A percentile compares a stretch with the other conserved stretches of the same genome.
These are phyloP conservation scores for Otolemur crassicaudatus DNA, from an alignment of 2,797 vertebrate species.

Conservation along the genomic window DNA sequence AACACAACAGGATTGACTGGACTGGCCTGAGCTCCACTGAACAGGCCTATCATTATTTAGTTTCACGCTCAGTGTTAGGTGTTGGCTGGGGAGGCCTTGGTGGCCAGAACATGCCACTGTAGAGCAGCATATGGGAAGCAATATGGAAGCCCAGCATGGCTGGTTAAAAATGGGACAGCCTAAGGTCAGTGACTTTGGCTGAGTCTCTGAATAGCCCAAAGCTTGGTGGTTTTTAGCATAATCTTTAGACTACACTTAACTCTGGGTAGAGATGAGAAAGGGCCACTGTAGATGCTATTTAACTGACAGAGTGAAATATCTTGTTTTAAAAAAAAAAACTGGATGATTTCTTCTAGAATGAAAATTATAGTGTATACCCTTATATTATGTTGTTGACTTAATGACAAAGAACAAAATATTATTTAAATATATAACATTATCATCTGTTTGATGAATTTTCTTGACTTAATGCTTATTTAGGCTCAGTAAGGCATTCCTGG, in stretches of 20 bases:
- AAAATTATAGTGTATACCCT: neutral
- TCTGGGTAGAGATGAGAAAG: neutral
- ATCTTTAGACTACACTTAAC: neutral
- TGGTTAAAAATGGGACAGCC: constrained; percentile 63
- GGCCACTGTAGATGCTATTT: neutral
- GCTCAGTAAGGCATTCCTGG: neutral
- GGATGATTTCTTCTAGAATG: constrained; percentile 27
- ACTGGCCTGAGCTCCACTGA: neutral
- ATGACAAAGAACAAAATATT: constrained; percentile 13
- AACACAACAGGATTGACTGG: neutral
- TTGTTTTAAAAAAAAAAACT: neutral
- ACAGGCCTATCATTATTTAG: constrained; percentile 39
- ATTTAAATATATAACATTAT: constrained; percentile 41
- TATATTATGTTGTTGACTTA: constrained; percentile 23
- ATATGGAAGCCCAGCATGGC: constrained; percentile 61
- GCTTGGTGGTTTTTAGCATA: constrained; percentile 19
- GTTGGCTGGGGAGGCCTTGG: neutral
- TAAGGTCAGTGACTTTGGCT: constrained; percentile 57
- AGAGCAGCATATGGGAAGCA: constrained; percentile 70
- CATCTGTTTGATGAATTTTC: constrained; percentile 19
- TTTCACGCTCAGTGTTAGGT: constrained; percentile 15
- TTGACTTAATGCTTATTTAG: constrained; percentile 29
- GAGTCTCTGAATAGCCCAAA: constrained; percentile 47
- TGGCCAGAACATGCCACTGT: constrained; percentile 46
- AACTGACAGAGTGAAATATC: neutral